Conservation (phyloP, 2,113 vertebrate genomes). For the Pseudolaguvia tuberculata region DNA sequence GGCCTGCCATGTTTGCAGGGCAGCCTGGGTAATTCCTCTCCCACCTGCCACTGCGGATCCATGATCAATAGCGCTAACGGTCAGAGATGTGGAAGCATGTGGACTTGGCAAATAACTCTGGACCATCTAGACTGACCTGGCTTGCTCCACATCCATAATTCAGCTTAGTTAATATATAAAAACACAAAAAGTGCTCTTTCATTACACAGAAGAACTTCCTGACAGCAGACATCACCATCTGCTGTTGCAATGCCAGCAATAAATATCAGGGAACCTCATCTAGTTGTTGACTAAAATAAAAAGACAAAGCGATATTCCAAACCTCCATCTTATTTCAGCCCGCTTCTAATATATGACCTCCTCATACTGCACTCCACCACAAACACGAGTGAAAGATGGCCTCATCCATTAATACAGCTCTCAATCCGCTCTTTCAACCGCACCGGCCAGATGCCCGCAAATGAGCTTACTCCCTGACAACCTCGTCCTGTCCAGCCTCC, state of each 20-base stretch:
- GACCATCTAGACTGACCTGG: conserved; percentile 7
- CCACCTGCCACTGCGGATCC: conserved; percentile 63
- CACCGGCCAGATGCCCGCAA: conserved; percentile 57
- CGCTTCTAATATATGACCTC: conserved; percentile 53
- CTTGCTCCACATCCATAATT: conserved; percentile 33
- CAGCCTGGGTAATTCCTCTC: conserved; percentile 68
- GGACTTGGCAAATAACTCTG: conserved; percentile 4
- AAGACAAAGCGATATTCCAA: conserved; percentile 35
- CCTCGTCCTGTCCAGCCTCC: conserved; percentile 54
- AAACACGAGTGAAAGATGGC: conserved; percentile 58
- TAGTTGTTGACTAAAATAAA: conserved; percentile 44
- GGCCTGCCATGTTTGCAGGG: conserved; percentile 69
- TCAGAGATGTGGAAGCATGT: neutral
- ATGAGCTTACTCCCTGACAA: conserved; percentile 63
- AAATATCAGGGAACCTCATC: conserved; percentile 37
- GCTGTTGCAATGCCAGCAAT: conserved; percentile 34
- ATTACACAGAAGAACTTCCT: conserved; percentile 29
- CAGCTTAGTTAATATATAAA: conserved; percentile 15
- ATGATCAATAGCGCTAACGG: conserved; percentile 59
- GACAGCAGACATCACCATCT: conserved; percentile 46
- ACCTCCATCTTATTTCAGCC: conserved; percentile 42
- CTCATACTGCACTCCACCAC: conserved; percentile 50
- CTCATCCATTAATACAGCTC: conserved; percentile 59
- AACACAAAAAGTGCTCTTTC: conserved; percentile 27
- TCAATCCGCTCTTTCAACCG: conserved; percentile 25